These are phyloP conservation scores for Apantesis nais DNA, from an alignment of 2,888 invertebrate genomes.

Conservation along the genomic window DNA sequence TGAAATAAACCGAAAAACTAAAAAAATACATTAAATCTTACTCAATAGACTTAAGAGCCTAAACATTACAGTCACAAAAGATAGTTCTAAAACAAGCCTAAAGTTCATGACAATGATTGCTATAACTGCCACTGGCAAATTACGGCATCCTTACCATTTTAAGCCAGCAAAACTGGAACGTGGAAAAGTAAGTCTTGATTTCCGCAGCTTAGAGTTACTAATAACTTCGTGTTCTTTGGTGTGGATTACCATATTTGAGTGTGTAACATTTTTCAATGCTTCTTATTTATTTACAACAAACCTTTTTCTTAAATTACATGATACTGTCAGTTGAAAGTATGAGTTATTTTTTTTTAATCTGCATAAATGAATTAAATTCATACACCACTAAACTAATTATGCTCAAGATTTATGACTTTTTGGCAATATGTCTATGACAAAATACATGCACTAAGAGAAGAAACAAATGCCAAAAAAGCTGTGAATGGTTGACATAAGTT, in stretches of 20 bases:
- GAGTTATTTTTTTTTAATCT: too few relatives aligned
- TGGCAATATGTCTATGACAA: too few relatives aligned
- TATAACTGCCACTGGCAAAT: conserved; percentile 60
- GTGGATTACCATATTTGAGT: conserved; percentile 30
- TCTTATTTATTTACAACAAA: conserved; percentile 51
- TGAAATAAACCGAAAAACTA: conserved; percentile 16
- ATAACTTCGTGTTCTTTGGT: conserved; percentile 15
- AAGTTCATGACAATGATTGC: conserved; percentile 61
- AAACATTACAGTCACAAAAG: conserved; percentile 52
- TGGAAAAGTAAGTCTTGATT: conserved; percentile 15
- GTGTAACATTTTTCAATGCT: conserved; percentile 41
- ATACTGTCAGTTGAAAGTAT: too few relatives aligned
- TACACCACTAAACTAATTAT: too few relatives aligned
- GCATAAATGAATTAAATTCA: too few relatives aligned
- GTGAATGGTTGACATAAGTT: too few relatives aligned
- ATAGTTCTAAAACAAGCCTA: conserved; percentile 58
- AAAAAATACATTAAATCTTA: conserved; percentile 38
- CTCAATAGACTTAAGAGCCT: conserved; percentile 46
- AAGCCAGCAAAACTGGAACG: conserved; percentile 18
- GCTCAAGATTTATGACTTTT: too few relatives aligned
- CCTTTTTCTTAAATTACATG: conserved; percentile 55
- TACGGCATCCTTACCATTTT: conserved; percentile 47
- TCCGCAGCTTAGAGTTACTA: conserved; percentile 21
- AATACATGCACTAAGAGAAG: too few relatives aligned
- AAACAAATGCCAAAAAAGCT: too few relatives aligned